phyloP scores from a whole-genome alignment of 2,888 invertebrate genomes.

The Drosophila nr. perissopoda region DNA sequence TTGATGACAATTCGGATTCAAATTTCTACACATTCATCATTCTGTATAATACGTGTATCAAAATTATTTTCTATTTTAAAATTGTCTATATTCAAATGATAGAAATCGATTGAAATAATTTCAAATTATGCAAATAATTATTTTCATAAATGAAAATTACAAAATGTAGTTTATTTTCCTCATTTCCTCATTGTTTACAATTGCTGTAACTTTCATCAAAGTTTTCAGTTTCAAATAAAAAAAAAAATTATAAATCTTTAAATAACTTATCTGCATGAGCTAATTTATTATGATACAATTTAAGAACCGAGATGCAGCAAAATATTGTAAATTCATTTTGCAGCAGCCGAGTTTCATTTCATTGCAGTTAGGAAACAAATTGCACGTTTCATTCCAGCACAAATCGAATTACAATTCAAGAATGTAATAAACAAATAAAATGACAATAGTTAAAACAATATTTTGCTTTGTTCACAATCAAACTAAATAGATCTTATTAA shows the following conservation, averaged over 20 bases:
- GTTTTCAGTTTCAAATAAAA: background rate
- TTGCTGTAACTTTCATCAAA: background rate
- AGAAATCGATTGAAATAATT: background rate
- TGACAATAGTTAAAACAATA: slow-evolving; percentile 23
- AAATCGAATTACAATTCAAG: slow-evolving; percentile 12
- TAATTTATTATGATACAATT: background rate
- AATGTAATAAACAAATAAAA: background rate
- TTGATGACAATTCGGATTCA: background rate
- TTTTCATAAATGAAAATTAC: background rate
- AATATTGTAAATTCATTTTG: slow-evolving; percentile 10
- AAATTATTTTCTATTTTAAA: background rate
- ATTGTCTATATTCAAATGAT: background rate
- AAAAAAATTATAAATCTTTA: slow-evolving; percentile 4
- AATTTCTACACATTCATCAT: background rate
- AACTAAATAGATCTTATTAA: slow-evolving; percentile 50
- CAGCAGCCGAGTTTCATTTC: slow-evolving; percentile 5
- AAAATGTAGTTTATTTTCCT: slow-evolving; percentile 1
- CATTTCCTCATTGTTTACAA: background rate
- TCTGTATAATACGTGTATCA: background rate
- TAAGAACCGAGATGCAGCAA: slow-evolving; percentile 5
- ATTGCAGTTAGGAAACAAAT: slow-evolving; percentile 11
- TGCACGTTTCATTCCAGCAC: slow-evolving; percentile 22
- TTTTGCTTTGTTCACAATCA: slow-evolving; percentile 33
- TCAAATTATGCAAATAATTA: background rate
- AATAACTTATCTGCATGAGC: background rate